Base-by-base conservation (phyloP, 2,888 invertebrate genomes). In the Drosophila subquinaria region DNA sequence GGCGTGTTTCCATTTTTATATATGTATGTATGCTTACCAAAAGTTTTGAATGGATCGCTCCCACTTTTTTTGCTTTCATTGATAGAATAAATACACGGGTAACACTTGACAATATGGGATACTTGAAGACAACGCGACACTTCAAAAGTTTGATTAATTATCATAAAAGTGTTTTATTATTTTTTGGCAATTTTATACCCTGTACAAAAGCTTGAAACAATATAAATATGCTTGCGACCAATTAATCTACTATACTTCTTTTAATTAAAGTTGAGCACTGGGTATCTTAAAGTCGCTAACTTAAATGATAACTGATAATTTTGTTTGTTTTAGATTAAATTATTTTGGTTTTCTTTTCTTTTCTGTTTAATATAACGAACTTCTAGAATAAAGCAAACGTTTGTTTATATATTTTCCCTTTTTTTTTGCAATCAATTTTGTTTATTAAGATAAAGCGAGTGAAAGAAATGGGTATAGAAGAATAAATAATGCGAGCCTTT, bases 11-110 rank as follows among this genome's bases (percentile, higher is more conserved):
- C 10, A 33, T 50, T 15, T 61, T 47, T 43, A 35, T 61, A 47
- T 43, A 40, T 11, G 35, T 13, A 11, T 38, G 1, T 11, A 4
- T 52, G 38, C n/a, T n/a, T 47, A 43, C 38, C n/a, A 8, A 38
- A 0, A n/a, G 4, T 55, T 36, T 43, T 38, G 56, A 13, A 5
- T 40, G 40, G 43, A 27, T 48, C 57, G 40, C 50, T 42, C 5
- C 13, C 47, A 42, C 20, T 55, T 40, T 42, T 33, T 43, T 40
- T 42, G 15, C 23, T 43, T 59, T 59, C 69, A 75, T 70, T 70
- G 74, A 74, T 71, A 71, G 48, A 76, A 48, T 11, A 47, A 43
- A 45, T 23, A 62, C 52, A 63, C 36, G 27, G 51, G 38, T 60
- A 65, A 38, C 50, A 59, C 65, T 59, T 51, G 17, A 65, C 17